phyloP scores from a whole-genome alignment of 2,113 vertebrate genomes.

The Platysteira castanea region DNA sequence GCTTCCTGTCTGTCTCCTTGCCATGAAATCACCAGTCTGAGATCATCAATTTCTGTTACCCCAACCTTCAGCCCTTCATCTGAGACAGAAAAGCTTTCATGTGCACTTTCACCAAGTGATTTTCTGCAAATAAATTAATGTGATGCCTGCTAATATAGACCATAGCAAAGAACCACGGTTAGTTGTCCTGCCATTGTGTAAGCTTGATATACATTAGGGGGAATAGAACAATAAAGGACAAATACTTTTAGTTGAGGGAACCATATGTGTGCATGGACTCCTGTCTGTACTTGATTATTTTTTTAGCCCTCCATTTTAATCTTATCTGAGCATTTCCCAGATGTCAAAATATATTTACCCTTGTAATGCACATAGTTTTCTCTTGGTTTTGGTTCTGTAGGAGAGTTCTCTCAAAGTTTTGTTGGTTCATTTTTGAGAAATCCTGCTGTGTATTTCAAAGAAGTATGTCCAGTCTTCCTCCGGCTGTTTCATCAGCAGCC shows the following conservation, averaged over 20 bases:
- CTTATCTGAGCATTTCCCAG: neutral
- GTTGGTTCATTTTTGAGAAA: neutral
- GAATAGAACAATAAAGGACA: neutral
- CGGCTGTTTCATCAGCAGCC: neutral
- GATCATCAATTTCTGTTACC: neutral
- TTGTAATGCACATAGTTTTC: neutral
- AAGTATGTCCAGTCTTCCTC: neutral
- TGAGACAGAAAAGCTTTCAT: neutral
- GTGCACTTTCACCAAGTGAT: neutral
- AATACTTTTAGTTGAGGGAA: neutral
- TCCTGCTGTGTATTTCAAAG: neutral
- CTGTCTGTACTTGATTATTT: neutral
- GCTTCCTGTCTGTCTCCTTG: neutral
- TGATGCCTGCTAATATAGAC: neutral
- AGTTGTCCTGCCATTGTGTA: neutral
- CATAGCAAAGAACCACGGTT: neutral
- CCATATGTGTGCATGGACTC: neutral
- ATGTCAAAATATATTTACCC: neutral
- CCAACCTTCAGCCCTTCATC: neutral
- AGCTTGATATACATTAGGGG: rapidly evolving
- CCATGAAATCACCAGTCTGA: neutral
- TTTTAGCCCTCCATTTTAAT: neutral
- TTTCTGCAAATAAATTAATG: neutral
- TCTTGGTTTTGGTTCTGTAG: neutral
- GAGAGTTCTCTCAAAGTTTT: neutral